Evolutionary conservation across 2,113 vertebrate genomes (phyloP).

Genomic region (Notothenia coriiceps): DNA sequence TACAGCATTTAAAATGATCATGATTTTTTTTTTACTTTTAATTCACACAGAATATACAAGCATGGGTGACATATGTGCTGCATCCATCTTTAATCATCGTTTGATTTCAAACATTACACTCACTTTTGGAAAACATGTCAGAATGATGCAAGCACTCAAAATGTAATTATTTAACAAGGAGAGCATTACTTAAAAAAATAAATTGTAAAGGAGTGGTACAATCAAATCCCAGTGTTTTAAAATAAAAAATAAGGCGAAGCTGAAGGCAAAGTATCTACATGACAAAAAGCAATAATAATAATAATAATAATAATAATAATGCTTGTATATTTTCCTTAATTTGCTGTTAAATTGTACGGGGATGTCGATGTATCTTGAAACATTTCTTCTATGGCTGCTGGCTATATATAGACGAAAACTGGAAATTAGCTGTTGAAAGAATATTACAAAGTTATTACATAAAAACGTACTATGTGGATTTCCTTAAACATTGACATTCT

Average conservation of each 20-base stretch:
- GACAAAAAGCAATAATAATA: constrained; percentile 63
- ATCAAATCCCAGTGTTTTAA: constrained; percentile 50
- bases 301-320: constrained; percentile 60
- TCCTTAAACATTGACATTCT: not conserved
- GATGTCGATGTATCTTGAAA: constrained; percentile 63
- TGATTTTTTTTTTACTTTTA: constrained; percentile 17
- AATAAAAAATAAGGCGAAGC: constrained; percentile 77
- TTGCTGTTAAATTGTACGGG: constrained; percentile 49
- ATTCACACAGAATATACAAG: constrained; percentile 45
- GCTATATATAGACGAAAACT: constrained; percentile 45
- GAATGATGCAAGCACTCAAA: constrained; percentile 70
- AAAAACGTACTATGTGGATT: not conserved
- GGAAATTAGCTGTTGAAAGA: constrained; percentile 73
- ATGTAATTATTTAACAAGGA: constrained; percentile 53
- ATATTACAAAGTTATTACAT: not conserved
- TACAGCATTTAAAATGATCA: constrained; percentile 32
- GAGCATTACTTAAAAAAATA: constrained; percentile 52
- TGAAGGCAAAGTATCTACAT: constrained; percentile 72
- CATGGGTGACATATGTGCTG: constrained; percentile 36
- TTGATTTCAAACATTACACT: constrained; percentile 73
- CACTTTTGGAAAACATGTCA: constrained; percentile 48
- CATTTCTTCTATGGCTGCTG: constrained; percentile 62
- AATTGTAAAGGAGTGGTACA: constrained; percentile 47
- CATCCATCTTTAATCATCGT: constrained; percentile 70
- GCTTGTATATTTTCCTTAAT: constrained; percentile 38